Base-by-base conservation (phyloP, 2,888 invertebrate species). In the Elysia crispata region DNA sequence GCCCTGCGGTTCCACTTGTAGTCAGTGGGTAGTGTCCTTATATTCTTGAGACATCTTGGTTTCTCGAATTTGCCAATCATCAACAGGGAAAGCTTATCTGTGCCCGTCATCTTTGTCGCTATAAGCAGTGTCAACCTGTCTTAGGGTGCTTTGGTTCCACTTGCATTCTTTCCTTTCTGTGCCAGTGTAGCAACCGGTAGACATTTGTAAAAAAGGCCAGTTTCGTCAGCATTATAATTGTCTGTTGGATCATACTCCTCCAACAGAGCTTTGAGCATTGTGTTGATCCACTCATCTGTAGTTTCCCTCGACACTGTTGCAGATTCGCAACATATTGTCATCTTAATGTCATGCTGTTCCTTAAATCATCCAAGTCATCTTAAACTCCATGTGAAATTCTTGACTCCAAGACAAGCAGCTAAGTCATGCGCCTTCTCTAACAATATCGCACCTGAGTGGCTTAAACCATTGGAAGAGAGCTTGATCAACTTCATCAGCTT, bases 1-100 rank as follows among this genome's bases (percentile, higher is more conserved):
- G 60, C 60, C 60, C 15, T 60, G 60, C 60, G 60, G 15, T 60
- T 60, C 60, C 60, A 60, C 23, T 60, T 20, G 60, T 23, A 60
- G 60, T 23, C n/a, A 23, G 60, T 60, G 20, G 60, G 60, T 18
- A 20, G 60, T 23, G 60, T 60, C 60, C 15, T 60, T 23, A 60
- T 18, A 60, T 60, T 60, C 60, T 23, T 60, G 6, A 60, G 60
- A 23, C 60, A 60, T 23, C 60, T 60, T 20, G 60, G 60, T 6
- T 60, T 60, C 15, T 23, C 60, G n/a, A n/a, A n/a, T n/a, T n/a
- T n/a, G n/a, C n/a, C n/a, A n/a, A n/a, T n/a, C n/a, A n/a, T n/a
- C n/a, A n/a, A n/a, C n/a, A n/a, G n/a, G n/a, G n/a, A n/a, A n/a
- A n/a, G n/a, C n/a, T n/a, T n/a, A n/a, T n/a, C n/a, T n/a, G n/a